Base-by-base conservation (phyloP, 2,888 invertebrate genomes). In the Tetragnatha montana region DNA sequence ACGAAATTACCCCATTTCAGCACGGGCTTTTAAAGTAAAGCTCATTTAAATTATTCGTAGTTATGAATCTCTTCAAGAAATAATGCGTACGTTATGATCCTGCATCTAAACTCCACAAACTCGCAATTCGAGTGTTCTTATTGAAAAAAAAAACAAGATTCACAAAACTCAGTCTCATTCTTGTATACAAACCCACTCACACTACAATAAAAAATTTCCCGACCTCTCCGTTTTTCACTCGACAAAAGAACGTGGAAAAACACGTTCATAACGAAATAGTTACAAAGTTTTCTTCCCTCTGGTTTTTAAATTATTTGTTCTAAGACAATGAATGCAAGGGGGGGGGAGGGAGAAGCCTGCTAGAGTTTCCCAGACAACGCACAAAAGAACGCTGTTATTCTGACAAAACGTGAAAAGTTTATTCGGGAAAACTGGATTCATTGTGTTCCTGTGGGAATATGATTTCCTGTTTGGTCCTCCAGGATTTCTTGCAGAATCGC, bases 351-450 rank as follows among this genome's bases (percentile, higher is more conserved):
- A n/a, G 12, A 73, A 22, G 19, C n/a, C n/a, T n/a, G 21, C 73
- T 73, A 19, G n/a, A 73, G 73, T 73, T 73, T 73, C 22, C 73
- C 12, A 19, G 12, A 21, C 73, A 19, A 73, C 21, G 19, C 73
- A 73, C 17, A 71, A 60, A 19, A 7, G 73, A 21, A 22, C 21
- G 21, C 21, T 73, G 73, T 73, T 73, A 73, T 73, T 73, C 22
- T 22, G 19, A 22, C 12, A 19, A 73, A 73, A 22, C 73, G 22
- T 19, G 22, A 73, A 73, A 73, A 73, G 73, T 73, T 73, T 73
- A 73, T 19, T 19, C 19, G 7, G 73, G 12, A 22, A 73, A 73
- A 73, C 73, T 73, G 73, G 7, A 73, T 73, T 0, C 73, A 73
- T 73, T 73, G 21, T 73, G 7, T 7, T 22, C 73, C 22, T 19